A percentile compares a stretch with the other conserved stretches of the same genome.
phyloP scores from a whole-genome alignment of 2,888 invertebrate genomes.

The Eucera pruinosa region DNA sequence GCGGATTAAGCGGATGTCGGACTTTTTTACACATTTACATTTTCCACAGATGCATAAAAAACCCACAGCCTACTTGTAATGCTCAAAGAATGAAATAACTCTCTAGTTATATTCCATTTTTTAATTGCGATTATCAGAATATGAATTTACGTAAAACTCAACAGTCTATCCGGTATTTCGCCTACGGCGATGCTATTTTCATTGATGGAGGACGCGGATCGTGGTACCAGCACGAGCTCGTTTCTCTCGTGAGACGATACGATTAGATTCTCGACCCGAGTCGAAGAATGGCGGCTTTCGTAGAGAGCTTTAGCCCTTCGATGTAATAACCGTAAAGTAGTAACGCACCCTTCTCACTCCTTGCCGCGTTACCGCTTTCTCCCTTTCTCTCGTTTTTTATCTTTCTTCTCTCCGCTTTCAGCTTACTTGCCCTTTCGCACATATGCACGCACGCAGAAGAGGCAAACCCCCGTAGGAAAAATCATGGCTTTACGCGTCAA shows the following conservation, averaged over 20 bases:
- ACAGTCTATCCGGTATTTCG: too few species aligned
- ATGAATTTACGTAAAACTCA: too few species aligned
- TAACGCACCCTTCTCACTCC: conserved; percentile 39
- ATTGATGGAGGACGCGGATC: neutral
- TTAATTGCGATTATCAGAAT: too few species aligned
- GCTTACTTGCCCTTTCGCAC: conserved; percentile 1
- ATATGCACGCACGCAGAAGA: conserved; percentile 40
- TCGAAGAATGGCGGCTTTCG: conserved; percentile 45
- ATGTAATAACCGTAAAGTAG: conserved; percentile 80
- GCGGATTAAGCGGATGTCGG: too few species aligned
- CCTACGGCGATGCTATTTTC: neutral
- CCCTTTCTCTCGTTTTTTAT: conserved; percentile 39
- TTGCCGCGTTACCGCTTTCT: conserved; percentile 39
- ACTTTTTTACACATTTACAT: too few species aligned
- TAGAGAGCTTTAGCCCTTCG: conserved; percentile 57
- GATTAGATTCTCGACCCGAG: conserved; percentile 52
- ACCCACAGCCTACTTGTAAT: too few species aligned
- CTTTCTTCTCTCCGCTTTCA: neutral
- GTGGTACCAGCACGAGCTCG: neutral
- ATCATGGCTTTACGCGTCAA: conserved; percentile 82
- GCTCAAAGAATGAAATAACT: too few species aligned
- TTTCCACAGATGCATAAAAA: too few species aligned
- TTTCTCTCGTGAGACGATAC: conserved; percentile 22
- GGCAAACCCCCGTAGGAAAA: conserved; percentile 76
- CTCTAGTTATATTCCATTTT: too few species aligned